Evolutionary conservation across 2,113 vertebrate species (phyloP).

Genomic region (Sylvia atricapilla): DNA sequence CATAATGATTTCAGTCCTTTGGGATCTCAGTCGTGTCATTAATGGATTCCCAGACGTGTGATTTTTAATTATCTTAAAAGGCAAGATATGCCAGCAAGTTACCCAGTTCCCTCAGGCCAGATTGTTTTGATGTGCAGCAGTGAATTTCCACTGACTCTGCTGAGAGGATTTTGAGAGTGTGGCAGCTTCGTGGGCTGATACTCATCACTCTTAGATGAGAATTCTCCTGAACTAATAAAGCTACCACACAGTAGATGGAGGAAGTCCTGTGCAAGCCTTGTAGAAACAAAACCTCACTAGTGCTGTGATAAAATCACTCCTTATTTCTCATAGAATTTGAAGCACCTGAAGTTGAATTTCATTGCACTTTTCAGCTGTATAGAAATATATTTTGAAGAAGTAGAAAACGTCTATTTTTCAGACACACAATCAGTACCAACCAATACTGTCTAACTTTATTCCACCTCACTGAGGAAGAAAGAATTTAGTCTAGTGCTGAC

Average conservation of each 20-base stretch:
- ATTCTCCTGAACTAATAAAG: not conserved
- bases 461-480: not conserved
- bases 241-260: not conserved
- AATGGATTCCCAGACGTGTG: slow-evolving; percentile 5
- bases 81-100: not conserved
- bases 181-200: not conserved
- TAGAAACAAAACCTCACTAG: not conserved
- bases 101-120: not conserved
- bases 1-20: not conserved
- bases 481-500: not conserved
- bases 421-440: not conserved
- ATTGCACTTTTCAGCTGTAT: fast-evolving
- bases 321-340: not conserved
- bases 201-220: not conserved
- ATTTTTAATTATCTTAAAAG: slow-evolving; percentile 51
- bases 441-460: not conserved
- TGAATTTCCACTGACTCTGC: not conserved
- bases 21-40: not conserved
- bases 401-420: not conserved
- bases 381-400: not conserved
- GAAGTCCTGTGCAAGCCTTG: not conserved
- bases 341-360: not conserved
- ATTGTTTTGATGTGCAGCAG: not conserved
- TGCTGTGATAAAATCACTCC: not conserved
- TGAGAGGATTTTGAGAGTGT: not conserved